Conservation (phyloP, 2,797 vertebrate species). For the Muraenolepis orangiensis region DNA sequence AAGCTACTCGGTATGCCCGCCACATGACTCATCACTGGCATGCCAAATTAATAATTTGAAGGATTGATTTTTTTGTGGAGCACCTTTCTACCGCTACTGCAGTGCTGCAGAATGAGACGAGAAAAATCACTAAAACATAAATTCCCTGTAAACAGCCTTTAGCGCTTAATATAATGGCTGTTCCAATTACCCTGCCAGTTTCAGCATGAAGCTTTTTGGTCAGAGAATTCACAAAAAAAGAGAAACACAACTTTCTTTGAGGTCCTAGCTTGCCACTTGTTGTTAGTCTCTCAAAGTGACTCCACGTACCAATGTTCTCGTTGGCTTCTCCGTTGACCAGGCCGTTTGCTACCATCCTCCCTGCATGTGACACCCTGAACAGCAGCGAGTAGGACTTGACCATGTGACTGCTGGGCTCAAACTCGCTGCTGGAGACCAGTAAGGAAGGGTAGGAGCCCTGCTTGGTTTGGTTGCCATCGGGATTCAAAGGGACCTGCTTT, state of each 20-base stretch:
- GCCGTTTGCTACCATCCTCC: slow-evolving; percentile 86
- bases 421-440: slow-evolving; percentile 97
- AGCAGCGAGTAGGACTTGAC: slow-evolving; percentile 98
- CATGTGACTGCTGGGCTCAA: slow-evolving; percentile 99
- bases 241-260: background rate
- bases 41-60: background rate
- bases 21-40: background rate
- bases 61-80: background rate
- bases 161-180: background rate
- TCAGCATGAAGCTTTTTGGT: background rate
- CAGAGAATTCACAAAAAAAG: background rate
- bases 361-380: slow-evolving; percentile 92
- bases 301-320: slow-evolving; percentile 89
- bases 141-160: background rate
- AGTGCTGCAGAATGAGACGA: background rate
- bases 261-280: background rate
- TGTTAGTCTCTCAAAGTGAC: background rate
- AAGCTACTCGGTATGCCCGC: background rate
- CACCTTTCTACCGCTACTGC: background rate
- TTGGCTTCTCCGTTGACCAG: slow-evolving; percentile 91
- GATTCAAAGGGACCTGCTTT: slow-evolving; percentile 99
- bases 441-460: slow-evolving; percentile 91
- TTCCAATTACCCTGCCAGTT: background rate
- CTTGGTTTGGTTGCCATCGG: slow-evolving; percentile 95
- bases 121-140: too few relatives aligned